A percentile compares a stretch with the other conserved stretches of the same genome.
Conservation (phyloP, 2,113 vertebrate species). For the Oreochromis tanganicae region DNA sequence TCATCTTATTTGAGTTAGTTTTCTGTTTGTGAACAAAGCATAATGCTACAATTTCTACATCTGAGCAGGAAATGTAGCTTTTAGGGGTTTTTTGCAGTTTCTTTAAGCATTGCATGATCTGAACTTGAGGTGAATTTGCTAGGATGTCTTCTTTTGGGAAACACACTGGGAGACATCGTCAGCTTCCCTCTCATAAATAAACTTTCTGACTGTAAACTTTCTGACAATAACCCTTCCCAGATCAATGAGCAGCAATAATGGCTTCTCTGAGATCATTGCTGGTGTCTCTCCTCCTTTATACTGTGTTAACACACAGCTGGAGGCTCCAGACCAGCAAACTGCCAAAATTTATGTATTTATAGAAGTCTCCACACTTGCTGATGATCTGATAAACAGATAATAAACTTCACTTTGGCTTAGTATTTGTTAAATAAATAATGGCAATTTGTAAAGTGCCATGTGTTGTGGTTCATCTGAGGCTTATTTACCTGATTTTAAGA, state of each 20-base stretch:
- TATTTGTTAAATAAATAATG: background rate
- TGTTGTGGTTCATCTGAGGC: background rate
- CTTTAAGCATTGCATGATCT: background rate
- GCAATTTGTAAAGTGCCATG: background rate
- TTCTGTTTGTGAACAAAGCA: background rate
- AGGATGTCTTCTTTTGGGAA: no score
- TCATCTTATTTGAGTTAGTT: background rate
- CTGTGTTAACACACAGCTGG: background rate
- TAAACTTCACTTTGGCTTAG: background rate
- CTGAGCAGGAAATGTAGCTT: fast-evolving
- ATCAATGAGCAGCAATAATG: background rate
- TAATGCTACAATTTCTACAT: fast-evolving
- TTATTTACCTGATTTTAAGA: background rate
- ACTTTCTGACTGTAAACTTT: background rate
- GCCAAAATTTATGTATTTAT: background rate
- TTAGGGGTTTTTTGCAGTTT: background rate
- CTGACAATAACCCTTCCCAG: background rate
- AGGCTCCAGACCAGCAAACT: background rate
- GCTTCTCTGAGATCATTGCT: background rate
- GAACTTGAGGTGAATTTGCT: background rate
- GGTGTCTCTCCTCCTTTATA: background rate
- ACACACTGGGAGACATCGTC: background rate
- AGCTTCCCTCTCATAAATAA: background rate
- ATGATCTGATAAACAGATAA: background rate
- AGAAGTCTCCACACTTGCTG: background rate